Conservation (phyloP, 1,140 invertebrate genomes). For the Pentalonia nigronervosa region DNA sequence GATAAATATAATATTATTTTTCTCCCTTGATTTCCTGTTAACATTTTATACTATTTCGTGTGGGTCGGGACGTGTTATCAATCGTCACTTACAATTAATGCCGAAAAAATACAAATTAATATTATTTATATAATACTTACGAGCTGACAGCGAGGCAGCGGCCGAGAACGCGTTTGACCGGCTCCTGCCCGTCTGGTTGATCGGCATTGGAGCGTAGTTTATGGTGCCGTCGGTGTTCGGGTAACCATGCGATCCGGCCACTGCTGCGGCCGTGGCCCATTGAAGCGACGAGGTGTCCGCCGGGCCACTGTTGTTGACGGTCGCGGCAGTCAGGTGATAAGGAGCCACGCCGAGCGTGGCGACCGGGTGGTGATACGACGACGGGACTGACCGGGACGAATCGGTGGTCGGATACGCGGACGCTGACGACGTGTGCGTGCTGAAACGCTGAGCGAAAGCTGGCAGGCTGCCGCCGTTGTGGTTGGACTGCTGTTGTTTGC, state of each 20-base stretch:
- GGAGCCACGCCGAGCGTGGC: not conserved
- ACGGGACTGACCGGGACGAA: conserved; percentile 9
- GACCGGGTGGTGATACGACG: conserved; percentile 49
- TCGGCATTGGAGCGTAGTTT: conserved; percentile 27
- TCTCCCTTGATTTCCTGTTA: not conserved
- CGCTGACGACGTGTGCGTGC: conserved; percentile 29
- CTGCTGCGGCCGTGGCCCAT: not conserved
- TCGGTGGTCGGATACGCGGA: conserved; percentile 21
- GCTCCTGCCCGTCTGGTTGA: not conserved
- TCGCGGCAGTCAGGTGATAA: not conserved
- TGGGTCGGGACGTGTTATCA: not conserved
- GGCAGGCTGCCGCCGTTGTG: conserved; percentile 22
- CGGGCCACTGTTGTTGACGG: conserved; percentile 67
- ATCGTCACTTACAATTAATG: not conserved
- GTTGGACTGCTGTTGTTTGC: not conserved
- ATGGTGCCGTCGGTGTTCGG: conserved; percentile 53
- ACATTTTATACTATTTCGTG: not conserved
- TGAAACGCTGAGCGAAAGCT: conserved; percentile 38
- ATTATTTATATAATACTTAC: conserved; percentile 40
- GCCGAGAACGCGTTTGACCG: conserved; percentile 41
- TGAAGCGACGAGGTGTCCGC: not conserved
- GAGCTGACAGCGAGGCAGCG: conserved; percentile 37
- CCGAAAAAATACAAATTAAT: not conserved
- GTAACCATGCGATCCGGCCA: not conserved
- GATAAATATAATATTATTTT: not conserved